A percentile compares a stretch with the other conserved stretches of the same genome.
These are phyloP conservation scores for Anthonomus grandis DNA, from an alignment of 1,140 invertebrate species.

Conservation along the genomic window DNA sequence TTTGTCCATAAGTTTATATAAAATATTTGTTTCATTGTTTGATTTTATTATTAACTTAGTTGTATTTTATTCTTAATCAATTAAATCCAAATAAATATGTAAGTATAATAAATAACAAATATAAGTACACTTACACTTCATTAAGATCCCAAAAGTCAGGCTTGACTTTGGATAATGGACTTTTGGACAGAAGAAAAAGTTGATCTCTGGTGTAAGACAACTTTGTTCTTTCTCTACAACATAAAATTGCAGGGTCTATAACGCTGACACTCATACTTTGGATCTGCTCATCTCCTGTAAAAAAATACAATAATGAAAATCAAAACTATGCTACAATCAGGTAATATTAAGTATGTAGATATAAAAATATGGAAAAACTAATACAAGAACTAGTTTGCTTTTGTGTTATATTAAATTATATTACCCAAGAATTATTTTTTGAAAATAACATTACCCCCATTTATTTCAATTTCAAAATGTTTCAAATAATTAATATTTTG, in stretches of 20 bases:
- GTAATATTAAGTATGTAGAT: too few relatives aligned
- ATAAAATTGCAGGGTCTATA: constrained; percentile 41
- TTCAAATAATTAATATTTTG: too few relatives aligned
- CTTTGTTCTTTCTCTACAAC: constrained; percentile 22
- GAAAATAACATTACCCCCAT: too few relatives aligned
- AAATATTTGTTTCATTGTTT: too few relatives aligned
- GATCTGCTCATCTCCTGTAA: constrained; percentile 38
- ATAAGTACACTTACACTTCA: constrained; percentile 32
- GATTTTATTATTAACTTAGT: too few relatives aligned
- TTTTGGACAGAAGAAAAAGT: constrained; percentile 68
- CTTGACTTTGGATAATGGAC: constrained; percentile 64
- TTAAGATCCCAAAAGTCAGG: constrained; percentile 36
- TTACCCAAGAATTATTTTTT: too few relatives aligned
- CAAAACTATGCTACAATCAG: too few relatives aligned
- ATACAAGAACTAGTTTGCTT: neutral
- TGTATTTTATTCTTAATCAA: too few relatives aligned
- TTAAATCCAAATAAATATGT: too few relatives aligned
- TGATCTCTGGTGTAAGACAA: constrained; percentile 58
- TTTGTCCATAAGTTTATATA: too few relatives aligned
- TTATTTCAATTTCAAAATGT: too few relatives aligned
- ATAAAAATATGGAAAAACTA: neutral
- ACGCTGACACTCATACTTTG: constrained; percentile 30
- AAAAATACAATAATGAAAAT: constrained; percentile 7
- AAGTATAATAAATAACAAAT: too few relatives aligned
- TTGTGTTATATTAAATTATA: neutral